These are phyloP conservation scores for Chrysocyon brachyurus DNA, from an alignment of 2,797 vertebrate species.

Conservation along the genomic window DNA sequence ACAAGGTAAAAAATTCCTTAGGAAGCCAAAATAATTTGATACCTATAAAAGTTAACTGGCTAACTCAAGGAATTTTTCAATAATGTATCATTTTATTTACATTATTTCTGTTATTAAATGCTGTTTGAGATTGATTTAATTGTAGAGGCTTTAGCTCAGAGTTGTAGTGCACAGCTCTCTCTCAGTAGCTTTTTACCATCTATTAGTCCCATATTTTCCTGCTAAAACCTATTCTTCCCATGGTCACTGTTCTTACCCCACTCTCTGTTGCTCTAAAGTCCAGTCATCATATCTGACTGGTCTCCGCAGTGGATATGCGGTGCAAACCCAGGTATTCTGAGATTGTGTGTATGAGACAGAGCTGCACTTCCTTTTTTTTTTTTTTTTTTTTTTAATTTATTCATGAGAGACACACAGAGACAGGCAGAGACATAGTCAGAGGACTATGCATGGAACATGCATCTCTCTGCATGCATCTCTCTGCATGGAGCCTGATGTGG, in stretches of 20 bases:
- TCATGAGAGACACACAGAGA: no score
- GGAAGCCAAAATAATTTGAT: conserved; percentile 12
- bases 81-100: background rate
- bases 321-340: background rate
- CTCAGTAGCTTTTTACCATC: background rate
- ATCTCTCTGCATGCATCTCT: no score
- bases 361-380: background rate
- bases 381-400: no score
- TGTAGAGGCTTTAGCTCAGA: background rate
- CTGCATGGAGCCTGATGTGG: no score
- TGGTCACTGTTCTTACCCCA: background rate
- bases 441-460: no score
- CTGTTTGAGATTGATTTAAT: background rate
- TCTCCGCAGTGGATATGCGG: background rate
- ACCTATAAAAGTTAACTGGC: conserved; percentile 24
- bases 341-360: background rate
- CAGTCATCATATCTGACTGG: background rate
- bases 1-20: background rate
- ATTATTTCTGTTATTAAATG: background rate
- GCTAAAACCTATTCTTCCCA: background rate
- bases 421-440: no score
- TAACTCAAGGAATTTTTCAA: background rate
- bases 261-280: background rate
- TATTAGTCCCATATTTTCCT: background rate
- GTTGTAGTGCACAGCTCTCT: background rate